Evolutionary conservation across 2,113 vertebrate species (phyloP).

Genomic region (Centropus unirufus): DNA sequence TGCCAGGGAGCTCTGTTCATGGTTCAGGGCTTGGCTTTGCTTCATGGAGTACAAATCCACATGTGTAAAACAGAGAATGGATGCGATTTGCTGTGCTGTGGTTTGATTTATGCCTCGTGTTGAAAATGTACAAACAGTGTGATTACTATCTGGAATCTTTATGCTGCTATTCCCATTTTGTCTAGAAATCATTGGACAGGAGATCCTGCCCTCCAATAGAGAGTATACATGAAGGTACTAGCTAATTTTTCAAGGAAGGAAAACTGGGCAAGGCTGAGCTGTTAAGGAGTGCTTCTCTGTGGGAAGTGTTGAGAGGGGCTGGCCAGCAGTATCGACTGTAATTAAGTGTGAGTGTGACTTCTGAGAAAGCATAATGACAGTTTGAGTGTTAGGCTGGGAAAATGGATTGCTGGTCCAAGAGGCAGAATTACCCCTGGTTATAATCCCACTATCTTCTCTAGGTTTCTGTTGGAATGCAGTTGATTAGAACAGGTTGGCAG

Average conservation of each 20-base stretch:
- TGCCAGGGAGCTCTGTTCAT: background rate
- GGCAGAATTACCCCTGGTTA: background rate
- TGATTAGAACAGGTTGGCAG: background rate
- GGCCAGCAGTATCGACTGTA: background rate
- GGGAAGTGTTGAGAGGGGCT: background rate
- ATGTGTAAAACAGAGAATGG: background rate
- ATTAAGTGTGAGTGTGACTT: background rate
- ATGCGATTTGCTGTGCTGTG: background rate
- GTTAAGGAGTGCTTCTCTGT: background rate
- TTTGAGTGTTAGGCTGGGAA: background rate
- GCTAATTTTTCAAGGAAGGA: background rate
- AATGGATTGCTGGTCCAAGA: background rate
- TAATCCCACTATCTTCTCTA: background rate
- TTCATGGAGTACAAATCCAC: background rate
- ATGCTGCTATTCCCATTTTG: background rate
- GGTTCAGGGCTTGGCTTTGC: constrained; percentile 6
- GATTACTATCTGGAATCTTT: background rate
- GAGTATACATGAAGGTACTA: background rate
- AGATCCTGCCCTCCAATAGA: background rate
- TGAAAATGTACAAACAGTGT: background rate
- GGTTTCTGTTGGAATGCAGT: background rate
- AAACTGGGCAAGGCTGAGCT: background rate
- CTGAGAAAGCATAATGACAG: background rate
- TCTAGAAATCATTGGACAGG: background rate
- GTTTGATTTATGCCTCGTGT: background rate